These are phyloP conservation scores for Takifugu flavidus DNA, from an alignment of 2,113 vertebrate genomes.

Conservation along the genomic window DNA sequence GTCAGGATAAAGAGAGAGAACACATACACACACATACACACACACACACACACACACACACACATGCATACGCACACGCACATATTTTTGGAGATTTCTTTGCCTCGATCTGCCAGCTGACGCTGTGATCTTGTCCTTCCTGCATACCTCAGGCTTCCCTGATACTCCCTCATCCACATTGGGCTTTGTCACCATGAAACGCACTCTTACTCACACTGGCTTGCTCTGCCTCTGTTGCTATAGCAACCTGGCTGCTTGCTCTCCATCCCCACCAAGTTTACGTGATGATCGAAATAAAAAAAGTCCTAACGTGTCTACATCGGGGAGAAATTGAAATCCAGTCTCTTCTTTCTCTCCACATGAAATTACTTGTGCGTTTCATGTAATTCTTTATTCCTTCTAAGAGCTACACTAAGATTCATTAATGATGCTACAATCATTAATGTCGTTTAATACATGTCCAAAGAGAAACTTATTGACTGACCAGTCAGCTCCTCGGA, in stretches of 20 bases:
- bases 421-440: background rate
- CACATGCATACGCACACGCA: background rate
- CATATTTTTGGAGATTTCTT: slow-evolving; percentile 3
- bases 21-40: slow-evolving; percentile 1
- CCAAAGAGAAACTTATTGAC: slow-evolving; percentile 41
- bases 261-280: slow-evolving; percentile 36
- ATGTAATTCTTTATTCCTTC: background rate
- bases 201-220: slow-evolving; percentile 36
- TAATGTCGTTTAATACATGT: slow-evolving; percentile 20
- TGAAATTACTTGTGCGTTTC: background rate
- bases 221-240: slow-evolving; percentile 56
- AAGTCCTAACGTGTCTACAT: slow-evolving; percentile 30
- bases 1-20: too few relatives aligned
- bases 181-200: slow-evolving; percentile 36
- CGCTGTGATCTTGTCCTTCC: slow-evolving; percentile 24
- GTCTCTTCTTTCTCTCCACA: too few relatives aligned
- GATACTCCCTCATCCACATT: slow-evolving; percentile 8
- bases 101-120: slow-evolving; percentile 18
- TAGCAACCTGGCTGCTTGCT: slow-evolving; percentile 54
- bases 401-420: background rate
- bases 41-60: slow-evolving; percentile 4
- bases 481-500: slow-evolving; percentile 20
- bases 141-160: slow-evolving; percentile 22
- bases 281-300: slow-evolving; percentile 22
- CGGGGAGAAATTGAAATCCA: background rate